These are phyloP conservation scores for Adelognathus sp. DNA, from an alignment of 2,888 invertebrate species.

Conservation along the genomic window DNA sequence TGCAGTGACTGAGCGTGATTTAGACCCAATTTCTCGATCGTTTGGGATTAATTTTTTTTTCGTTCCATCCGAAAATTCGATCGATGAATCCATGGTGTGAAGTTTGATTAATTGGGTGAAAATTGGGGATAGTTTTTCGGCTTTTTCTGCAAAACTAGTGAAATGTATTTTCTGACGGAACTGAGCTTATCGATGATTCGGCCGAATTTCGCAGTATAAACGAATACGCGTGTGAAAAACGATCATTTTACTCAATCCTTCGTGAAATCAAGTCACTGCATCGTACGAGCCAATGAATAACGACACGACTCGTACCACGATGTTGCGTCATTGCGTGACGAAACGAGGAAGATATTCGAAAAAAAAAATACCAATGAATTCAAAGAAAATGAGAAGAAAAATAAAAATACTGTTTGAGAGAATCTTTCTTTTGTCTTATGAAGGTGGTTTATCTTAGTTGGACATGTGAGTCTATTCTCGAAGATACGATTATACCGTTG, in stretches of 20 bases:
- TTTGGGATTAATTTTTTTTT: not conserved
- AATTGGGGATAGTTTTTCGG: not conserved
- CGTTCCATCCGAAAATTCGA: not conserved
- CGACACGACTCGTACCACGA: not conserved
- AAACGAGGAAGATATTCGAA: constrained; percentile 4
- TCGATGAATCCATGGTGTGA: not conserved
- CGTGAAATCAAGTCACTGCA: not conserved
- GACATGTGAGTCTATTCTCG: no score
- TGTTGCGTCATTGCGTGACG: not conserved
- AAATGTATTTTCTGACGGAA: not conserved
- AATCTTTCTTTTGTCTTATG: not conserved
- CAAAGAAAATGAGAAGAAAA: not conserved
- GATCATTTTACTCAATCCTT: not conserved
- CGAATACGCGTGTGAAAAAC: not conserved
- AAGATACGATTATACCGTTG: no score
- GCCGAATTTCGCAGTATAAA: not conserved
- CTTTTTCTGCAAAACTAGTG: not conserved
- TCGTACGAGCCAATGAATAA: constrained; percentile 14
- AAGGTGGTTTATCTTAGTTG: not conserved
- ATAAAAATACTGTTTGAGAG: not conserved
- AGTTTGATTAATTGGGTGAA: no score
- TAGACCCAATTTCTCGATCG: not conserved
- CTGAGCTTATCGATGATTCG: not conserved
- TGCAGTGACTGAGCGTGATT: constrained; percentile 14
- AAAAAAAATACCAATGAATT: not conserved